Evolutionary conservation across 2,888 invertebrate species (phyloP), one percentile per base, ranked within the genome.

Genomic region (Synanthedon andrenaeformis): DNA sequence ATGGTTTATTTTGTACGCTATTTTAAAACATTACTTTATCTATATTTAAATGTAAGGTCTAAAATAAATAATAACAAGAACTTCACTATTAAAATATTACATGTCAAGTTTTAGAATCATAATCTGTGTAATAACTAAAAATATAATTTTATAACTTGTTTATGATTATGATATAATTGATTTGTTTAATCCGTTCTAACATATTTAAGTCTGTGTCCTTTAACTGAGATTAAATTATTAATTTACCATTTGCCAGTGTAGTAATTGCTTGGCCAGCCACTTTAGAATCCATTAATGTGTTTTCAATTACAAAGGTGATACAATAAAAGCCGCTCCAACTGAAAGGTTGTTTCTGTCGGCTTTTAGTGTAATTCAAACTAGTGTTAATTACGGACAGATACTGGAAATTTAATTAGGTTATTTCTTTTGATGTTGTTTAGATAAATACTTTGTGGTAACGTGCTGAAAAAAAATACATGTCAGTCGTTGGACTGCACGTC

Each of bases 171-270:
- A 10, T 35, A 35, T 35, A 35, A 35, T 35, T 35, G 35, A 35
- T 35, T 8, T 35, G 35, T 35, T 35, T 35, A 35, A 35, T 35
- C 45, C 45, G 3, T 45, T 45, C 45, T 45, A 45, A 45, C n/a
- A 14, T 12, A 45, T 45, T 45, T 45, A 45, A 13, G 8, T 45
- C 45, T 8, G 45, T 12, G 45, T 14, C 45, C 59, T 55, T 23
- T 55, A 56, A 63, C 57, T 42, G 57, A 59, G 54, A 53, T 54
- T 51, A 57, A 57, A 58, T 62, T 61, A 59, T 61, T 57, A 58
- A 61, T 59, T 56, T 53, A 45, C 45, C 50, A 42, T 41, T 35
- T 14, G 11, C 51, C 42, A 5, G 49, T 14, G 17, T 28, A 52
- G 56, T 63, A 62, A 63, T 59, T 56, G 58, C 62, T 12, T 49